Base-by-base conservation (phyloP, 35 echinoderm and acorn worm genomes). In the Chiridota heheva region DNA sequence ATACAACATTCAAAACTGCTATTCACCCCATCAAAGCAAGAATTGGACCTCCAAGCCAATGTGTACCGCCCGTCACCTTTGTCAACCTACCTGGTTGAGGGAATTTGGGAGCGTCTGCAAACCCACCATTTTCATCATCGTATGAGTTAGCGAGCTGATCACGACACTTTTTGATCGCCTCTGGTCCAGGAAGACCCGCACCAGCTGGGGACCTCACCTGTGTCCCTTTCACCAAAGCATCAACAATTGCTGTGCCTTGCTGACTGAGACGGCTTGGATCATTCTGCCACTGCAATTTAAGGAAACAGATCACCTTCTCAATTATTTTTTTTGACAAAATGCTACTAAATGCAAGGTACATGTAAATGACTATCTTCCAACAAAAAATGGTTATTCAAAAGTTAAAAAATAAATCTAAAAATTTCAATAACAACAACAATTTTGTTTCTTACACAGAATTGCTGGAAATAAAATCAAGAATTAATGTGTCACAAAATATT, bases 81-180 rank as follows among this genome's bases (percentile, higher is more conserved):
- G 24, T 17, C 15, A 13, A 43, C 43, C 13, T 77, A 98, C 95
- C 95, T 86, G 95, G 89, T 72, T 98, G 95, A 33, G 95, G 95
- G 60, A 98, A 98, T 62, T 98, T 98, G 17, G 95, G 95, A 36
- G 95, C 89, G 37, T 83, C 88, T 8, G 89, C 95, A 92, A 98
- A 98, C 10, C 95, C 95, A 18, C 95, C 95, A 41, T 72, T 88
- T 43, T 88, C 59, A 15, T 61, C 30, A 51, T 98, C 95, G 86
- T 85, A 92, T 22, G 77, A 77, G 2, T 85, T 64, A 20, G 71
- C 44, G 22, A 98, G 67, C 36, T 92, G 95, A 6, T 84, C 59
- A 57, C 85, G 92, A 61, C 95, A 98, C 27, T 66, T 84, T 1
- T 66, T 36, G n/a, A 79, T 47, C 12, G 78, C 53, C 16, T 88